Conservation (phyloP, 2,113 vertebrate species). For the Tenebrosternarchus preto region DNA sequence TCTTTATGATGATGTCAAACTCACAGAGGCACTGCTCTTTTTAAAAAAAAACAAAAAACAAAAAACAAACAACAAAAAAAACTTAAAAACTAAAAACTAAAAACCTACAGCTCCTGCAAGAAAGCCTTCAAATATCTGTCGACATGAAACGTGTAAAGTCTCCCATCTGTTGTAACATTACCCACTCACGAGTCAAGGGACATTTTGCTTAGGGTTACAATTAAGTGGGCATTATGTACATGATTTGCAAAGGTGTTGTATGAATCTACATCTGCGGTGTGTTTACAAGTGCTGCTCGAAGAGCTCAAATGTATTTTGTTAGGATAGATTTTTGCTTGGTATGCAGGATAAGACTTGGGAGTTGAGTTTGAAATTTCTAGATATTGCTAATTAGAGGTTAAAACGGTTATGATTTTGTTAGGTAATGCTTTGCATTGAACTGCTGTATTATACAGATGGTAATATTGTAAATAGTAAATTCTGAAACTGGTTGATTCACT, state of each 20-base stretch:
- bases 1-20: constrained; percentile 78
- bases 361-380: constrained; percentile 3
- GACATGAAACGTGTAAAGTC: constrained; percentile 24
- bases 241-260: constrained; percentile 62
- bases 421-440: constrained; percentile 15
- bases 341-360: constrained; percentile 4
- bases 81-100: no score
- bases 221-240: constrained; percentile 70
- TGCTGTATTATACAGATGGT: constrained; percentile 39
- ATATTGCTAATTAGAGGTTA: background rate
- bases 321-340: constrained; percentile 12
- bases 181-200: constrained; percentile 9
- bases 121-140: constrained; percentile 44
- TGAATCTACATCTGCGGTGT: constrained; percentile 39
- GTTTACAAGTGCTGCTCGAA: constrained; percentile 41
- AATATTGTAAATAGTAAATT: constrained; percentile 40
- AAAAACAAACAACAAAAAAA: background rate
- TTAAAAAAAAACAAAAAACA: background rate
- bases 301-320: constrained; percentile 20
- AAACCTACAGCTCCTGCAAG: constrained; percentile 35
- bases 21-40: constrained; percentile 63
- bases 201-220: constrained; percentile 48
- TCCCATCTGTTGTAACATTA: constrained; percentile 33
- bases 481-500: constrained; percentile 6
- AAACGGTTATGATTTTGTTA: constrained; percentile 23